Base-by-base conservation (phyloP, 2,113 vertebrate species). In the Lota lota region DNA sequence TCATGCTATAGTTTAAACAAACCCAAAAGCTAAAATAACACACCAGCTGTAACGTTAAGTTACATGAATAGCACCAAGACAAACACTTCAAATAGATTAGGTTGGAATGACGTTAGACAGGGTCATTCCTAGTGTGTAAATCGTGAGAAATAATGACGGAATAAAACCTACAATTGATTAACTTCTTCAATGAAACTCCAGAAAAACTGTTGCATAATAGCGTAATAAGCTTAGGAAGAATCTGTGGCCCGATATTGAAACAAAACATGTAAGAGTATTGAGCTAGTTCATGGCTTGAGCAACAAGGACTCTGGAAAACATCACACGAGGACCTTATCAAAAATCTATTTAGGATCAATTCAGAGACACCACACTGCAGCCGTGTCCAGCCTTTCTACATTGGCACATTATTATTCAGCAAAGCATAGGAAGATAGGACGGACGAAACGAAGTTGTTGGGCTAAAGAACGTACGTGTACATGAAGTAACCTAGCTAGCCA, bases 301-400 rank as follows among this genome's bases (percentile, higher is more conserved):
- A 67, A 69, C 47, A 62, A 71, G 66, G 50, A 61, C 24, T 64
- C 68, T 51, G 53, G 64, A 21, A 76, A 80, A 79, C 72, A 87
- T 11, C 40, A 85, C 88, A 92, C 84, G 82, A 88, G 84, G 86
- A 79, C 51, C 66, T 79, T 67, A 65, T 66, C 66, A 82, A 78
- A 79, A 79, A 69, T 51, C 63, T 59, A 81, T 69, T 51, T 47
- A 70, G 73, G 73, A 80, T 50, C 47, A 65, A 61, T 56, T 54
- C 71, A 84, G 69, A 73, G 71, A 78, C 59, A 74, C 36, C 69
- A 66, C 58, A 59, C 51, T 79, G 28, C 28, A 28, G 28, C 28
- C 28, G 69, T 69, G 56, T 64, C 68, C 67, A 69, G 12, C 24
- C 17, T 28, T 64, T 56, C 18, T 24, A 70, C 19, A 64, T 60